Evolutionary conservation across 2,888 invertebrate genomes (phyloP).

Genomic region (Maniola hyperantus): DNA sequence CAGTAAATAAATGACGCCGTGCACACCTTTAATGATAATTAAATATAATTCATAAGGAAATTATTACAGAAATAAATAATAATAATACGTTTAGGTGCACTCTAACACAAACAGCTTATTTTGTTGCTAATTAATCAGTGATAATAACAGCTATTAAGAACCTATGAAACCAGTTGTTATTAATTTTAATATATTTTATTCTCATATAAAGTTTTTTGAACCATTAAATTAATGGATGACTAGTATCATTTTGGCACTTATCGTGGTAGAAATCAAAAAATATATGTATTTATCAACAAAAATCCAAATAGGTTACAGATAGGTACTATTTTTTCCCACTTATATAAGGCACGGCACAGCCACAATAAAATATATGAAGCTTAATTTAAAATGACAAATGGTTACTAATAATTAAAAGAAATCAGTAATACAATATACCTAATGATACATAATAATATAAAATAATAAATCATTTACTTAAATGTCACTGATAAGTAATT

Average conservation of each 20-base stretch:
- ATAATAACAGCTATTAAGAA: too few species aligned
- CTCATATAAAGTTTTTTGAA: too few species aligned
- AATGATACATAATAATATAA: too few species aligned
- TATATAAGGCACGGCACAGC: neutral
- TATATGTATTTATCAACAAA: neutral
- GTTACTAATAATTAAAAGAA: too few species aligned
- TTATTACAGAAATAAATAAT: neutral
- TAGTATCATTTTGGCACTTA: too few species aligned
- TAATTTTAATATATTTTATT: too few species aligned
- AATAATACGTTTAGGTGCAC: neutral
- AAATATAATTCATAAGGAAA: neutral
- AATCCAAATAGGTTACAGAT: neutral
- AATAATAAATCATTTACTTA: too few species aligned
- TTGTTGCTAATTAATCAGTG: neutral
- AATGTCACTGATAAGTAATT: too few species aligned
- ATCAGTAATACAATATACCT: too few species aligned
- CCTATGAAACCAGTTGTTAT: too few species aligned
- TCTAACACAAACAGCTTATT: neutral
- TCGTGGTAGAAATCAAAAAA: too few species aligned
- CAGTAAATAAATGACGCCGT: conserved; percentile 54
- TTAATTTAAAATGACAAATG: neutral
- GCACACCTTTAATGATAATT: conserved; percentile 25
- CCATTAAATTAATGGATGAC: too few species aligned
- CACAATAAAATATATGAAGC: neutral
- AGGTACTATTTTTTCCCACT: neutral